Evolutionary conservation across 1,140 invertebrate genomes (phyloP).

Genomic region (Ceratina calcarata): DNA sequence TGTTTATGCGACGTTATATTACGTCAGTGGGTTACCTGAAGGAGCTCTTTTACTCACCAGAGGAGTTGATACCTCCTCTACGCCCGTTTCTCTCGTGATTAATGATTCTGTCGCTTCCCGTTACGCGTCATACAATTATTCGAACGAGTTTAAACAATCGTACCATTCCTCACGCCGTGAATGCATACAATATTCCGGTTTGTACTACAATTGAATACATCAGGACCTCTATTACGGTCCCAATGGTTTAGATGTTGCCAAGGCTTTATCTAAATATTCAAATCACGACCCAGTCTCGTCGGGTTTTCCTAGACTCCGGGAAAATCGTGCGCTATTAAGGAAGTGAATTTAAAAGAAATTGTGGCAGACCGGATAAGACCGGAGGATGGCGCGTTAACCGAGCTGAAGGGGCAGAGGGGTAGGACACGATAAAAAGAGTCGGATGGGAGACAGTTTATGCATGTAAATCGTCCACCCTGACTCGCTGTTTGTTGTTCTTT

Average conservation of each 20-base stretch:
- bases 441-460: constrained; percentile 63
- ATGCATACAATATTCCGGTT: not conserved
- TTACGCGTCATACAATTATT: not conserved
- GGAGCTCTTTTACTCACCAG: not conserved
- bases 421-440: constrained; percentile 46
- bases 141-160: not conserved
- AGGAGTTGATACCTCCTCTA: not conserved
- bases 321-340: constrained; percentile 29
- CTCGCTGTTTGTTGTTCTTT: constrained; percentile 73
- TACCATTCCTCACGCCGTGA: not conserved
- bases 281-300: not conserved
- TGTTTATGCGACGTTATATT: not conserved
- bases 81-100: not conserved
- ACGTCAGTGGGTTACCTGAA: not conserved
- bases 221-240: not conserved
- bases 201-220: not conserved
- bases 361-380: constrained; percentile 7
- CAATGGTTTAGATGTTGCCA: not conserved
- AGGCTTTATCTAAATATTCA: constrained; percentile 5
- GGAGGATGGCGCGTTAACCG: not conserved
- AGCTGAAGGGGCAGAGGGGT: constrained; percentile 16
- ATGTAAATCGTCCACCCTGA: constrained; percentile 72
- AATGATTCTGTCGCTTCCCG: not conserved
- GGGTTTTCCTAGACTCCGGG: not conserved
- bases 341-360: constrained; percentile 38